These are phyloP conservation scores for Cyphomyrmex costatus DNA, from an alignment of 1,140 invertebrate genomes.

Conservation along the genomic window DNA sequence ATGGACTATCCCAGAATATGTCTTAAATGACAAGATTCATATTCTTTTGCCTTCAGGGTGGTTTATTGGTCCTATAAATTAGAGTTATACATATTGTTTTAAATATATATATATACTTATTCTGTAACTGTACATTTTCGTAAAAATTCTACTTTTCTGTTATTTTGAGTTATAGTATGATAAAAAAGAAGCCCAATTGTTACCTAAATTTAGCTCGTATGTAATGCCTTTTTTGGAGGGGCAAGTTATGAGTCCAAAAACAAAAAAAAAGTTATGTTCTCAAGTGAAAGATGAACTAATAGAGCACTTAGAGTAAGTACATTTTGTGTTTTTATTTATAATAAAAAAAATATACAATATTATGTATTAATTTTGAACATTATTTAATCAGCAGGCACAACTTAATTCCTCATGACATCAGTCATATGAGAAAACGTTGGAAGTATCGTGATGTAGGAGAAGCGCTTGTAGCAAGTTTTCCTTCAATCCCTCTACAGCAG, in stretches of 20 bases:
- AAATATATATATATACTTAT: background rate
- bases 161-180: background rate
- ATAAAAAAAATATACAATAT: background rate
- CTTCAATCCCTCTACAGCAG: background rate
- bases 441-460: background rate
- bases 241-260: background rate
- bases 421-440: background rate
- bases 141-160: background rate
- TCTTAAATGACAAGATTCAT: background rate
- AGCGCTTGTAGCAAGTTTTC: background rate
- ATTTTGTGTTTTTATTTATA: background rate
- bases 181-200: background rate
- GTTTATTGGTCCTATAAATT: background rate
- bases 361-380: too few relatives aligned
- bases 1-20: background rate
- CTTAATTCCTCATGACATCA: background rate
- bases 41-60: background rate
- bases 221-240: constrained; percentile 4
- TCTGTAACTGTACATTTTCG: background rate
- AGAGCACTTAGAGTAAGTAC: background rate
- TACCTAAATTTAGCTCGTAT: background rate
- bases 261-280: background rate
- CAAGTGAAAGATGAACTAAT: background rate
- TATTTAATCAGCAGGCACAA: background rate
- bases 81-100: background rate